These are phyloP conservation scores for Apotomis turbidana DNA, from an alignment of 2,888 invertebrate genomes.

Conservation along the genomic window DNA sequence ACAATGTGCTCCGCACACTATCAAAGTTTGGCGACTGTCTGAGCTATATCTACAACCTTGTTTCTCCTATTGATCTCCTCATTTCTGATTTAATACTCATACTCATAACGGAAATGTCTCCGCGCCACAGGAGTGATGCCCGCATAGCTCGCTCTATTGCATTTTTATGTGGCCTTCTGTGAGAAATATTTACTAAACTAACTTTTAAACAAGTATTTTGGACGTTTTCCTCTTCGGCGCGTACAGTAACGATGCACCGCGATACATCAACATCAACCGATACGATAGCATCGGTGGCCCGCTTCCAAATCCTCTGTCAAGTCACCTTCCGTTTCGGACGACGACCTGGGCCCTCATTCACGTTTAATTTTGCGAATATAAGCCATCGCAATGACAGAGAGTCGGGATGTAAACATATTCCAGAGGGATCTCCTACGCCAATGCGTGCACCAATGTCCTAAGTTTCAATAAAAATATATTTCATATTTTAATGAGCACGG, in stretches of 20 bases:
- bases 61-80: no score
- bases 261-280: slow-evolving; percentile 27
- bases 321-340: slow-evolving; percentile 1
- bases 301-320: slow-evolving; percentile 5
- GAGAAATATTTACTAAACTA: neutral
- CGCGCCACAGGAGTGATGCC: no score
- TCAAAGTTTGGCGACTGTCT: no score
- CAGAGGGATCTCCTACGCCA: no score
- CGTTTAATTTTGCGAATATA: neutral
- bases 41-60: no score
- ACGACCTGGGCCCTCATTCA: slow-evolving; percentile 9
- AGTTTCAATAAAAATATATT: no score
- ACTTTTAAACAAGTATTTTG: neutral
- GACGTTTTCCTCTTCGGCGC: slow-evolving; percentile 2
- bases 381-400: neutral
- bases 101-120: no score
- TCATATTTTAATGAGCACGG: no score
- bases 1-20: no score
- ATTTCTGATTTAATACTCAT: no score
- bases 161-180: neutral
- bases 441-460: no score
- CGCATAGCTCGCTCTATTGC: neutral
- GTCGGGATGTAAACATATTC: neutral
- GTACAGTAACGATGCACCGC: neutral
- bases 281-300: slow-evolving; percentile 34